phyloP scores from a whole-genome alignment of 2,797 vertebrate species.

The Intellagama lesueurii region DNA sequence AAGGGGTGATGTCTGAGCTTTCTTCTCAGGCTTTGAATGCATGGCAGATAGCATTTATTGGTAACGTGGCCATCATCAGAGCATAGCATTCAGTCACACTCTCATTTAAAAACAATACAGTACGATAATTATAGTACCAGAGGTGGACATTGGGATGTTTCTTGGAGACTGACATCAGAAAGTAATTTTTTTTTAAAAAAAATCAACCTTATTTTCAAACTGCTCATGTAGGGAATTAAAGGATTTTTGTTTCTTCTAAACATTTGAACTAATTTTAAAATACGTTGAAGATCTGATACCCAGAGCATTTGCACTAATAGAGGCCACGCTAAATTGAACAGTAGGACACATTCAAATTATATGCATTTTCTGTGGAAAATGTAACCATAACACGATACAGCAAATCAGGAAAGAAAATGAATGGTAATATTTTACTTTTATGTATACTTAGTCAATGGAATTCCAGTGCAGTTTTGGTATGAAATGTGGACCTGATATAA shows the following conservation, averaged over 20 bases:
- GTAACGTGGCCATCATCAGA: conserved; percentile 54
- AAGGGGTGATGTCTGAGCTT: conserved; percentile 80
- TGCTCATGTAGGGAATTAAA: conserved; percentile 53
- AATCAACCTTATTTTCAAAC: conserved; percentile 50
- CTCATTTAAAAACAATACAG: conserved; percentile 57
- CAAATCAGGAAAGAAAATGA: background rate
- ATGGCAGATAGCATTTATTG: conserved; percentile 33
- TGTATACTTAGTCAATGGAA: conserved; percentile 44
- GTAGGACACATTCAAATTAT: background rate
- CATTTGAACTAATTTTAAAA: conserved; percentile 53
- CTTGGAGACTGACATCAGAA: conserved; percentile 58
- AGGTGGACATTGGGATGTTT: conserved; percentile 65
- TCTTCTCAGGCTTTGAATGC: conserved; percentile 58
- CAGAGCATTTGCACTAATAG: background rate
- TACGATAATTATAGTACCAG: conserved; percentile 70
- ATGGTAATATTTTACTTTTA: conserved; percentile 32
- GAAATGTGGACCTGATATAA: conserved; percentile 51
- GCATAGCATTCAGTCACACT: conserved; percentile 55
- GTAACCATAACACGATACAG: background rate
- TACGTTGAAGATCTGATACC: conserved; percentile 37
- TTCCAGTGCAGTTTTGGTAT: conserved; percentile 55
- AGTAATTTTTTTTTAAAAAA: conserved; percentile 55
- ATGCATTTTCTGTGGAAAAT: no score
- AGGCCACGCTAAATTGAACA: background rate
- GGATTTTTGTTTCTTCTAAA: conserved; percentile 50